Evolutionary conservation across 2,113 vertebrate species (phyloP).

Genomic region (Platichthys flesus): DNA sequence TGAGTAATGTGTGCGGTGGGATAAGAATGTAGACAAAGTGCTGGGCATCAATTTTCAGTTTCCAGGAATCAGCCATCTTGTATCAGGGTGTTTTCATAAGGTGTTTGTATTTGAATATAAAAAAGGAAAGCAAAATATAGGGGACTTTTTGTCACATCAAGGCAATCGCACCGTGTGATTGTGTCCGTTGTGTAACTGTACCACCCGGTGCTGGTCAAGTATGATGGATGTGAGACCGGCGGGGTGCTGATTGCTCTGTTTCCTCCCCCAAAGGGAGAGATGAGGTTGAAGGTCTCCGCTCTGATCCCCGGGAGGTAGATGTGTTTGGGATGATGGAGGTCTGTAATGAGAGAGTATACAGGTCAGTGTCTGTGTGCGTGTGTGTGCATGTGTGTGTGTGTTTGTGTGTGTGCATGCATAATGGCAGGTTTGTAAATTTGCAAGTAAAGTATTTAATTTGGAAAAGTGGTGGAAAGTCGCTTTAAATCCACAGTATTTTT

Average conservation of each 20-base stretch:
- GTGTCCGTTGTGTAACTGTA: constrained; percentile 43
- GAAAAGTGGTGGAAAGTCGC: neutral
- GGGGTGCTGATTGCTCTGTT: constrained; percentile 65
- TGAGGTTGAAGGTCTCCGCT: constrained; percentile 58
- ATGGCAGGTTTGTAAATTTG: constrained; percentile 8
- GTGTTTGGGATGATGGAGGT: constrained; percentile 41
- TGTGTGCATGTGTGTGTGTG: constrained; percentile 22
- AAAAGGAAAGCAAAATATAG: neutral
- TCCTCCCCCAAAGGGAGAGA: constrained; percentile 12
- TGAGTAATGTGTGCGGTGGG: constrained; percentile 32
- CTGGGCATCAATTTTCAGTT: constrained; percentile 4
- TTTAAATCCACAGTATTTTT: constrained; percentile 21
- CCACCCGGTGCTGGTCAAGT: constrained; percentile 35
- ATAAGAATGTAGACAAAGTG: constrained; percentile 49
- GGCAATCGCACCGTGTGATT: constrained; percentile 27
- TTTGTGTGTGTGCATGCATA: neutral
- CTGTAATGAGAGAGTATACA: constrained; percentile 67
- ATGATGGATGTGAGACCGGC: constrained; percentile 58
- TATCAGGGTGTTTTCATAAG: constrained; percentile 4
- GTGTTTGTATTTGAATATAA: neutral
- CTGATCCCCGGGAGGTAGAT: constrained; percentile 52
- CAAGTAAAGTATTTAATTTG: constrained; percentile 1
- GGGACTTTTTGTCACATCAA: constrained; percentile 15
- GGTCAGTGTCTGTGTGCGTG: constrained; percentile 43
- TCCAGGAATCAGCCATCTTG: constrained; percentile 19